Conservation (phyloP, 2,113 vertebrate genomes). For the Saccopteryx bilineata region DNA sequence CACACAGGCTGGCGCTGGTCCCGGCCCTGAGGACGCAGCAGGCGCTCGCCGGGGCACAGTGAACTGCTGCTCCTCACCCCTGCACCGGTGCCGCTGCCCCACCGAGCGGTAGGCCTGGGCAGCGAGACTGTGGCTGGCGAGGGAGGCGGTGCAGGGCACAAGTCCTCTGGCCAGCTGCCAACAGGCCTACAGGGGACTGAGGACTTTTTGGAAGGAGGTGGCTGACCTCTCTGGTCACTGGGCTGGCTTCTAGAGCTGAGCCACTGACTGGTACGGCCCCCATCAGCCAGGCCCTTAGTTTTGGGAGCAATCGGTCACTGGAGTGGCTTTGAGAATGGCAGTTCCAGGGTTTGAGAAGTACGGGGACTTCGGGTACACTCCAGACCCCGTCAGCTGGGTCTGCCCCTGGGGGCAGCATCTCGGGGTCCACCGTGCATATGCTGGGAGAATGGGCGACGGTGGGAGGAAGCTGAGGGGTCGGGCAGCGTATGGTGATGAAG, state of each 20-base stretch:
- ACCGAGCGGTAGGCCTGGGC: slow-evolving; percentile 92
- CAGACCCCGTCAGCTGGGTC: slow-evolving; percentile 58
- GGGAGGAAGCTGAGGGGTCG: slow-evolving; percentile 89
- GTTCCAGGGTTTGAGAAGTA: not conserved
- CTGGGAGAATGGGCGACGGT: slow-evolving; percentile 89
- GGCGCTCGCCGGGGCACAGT: slow-evolving; percentile 84
- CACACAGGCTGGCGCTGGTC: slow-evolving; percentile 86
- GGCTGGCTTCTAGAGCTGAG: not conserved
- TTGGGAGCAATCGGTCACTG: slow-evolving; percentile 38
- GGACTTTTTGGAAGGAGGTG: not conserved
- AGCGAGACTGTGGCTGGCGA: slow-evolving; percentile 84
- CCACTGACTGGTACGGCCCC: slow-evolving; percentile 39
- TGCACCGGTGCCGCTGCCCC: slow-evolving; percentile 83
- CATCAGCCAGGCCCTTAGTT: slow-evolving; percentile 70
- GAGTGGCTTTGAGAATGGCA: fast-evolving
- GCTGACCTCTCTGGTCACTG: not conserved
- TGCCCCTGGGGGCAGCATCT: slow-evolving; percentile 76
- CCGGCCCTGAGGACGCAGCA: slow-evolving; percentile 93
- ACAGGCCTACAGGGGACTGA: fast-evolving
- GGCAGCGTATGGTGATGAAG: slow-evolving; percentile 87
- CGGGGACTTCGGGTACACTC: slow-evolving; percentile 80
- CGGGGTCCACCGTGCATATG: slow-evolving; percentile 92
- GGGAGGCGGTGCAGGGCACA: fast-evolving
- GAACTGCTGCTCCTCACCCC: slow-evolving; percentile 68
- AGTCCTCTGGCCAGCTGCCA: not conserved